These are phyloP conservation scores for Podotricha telesiphe DNA, from an alignment of 2,888 invertebrate genomes.

Conservation along the genomic window DNA sequence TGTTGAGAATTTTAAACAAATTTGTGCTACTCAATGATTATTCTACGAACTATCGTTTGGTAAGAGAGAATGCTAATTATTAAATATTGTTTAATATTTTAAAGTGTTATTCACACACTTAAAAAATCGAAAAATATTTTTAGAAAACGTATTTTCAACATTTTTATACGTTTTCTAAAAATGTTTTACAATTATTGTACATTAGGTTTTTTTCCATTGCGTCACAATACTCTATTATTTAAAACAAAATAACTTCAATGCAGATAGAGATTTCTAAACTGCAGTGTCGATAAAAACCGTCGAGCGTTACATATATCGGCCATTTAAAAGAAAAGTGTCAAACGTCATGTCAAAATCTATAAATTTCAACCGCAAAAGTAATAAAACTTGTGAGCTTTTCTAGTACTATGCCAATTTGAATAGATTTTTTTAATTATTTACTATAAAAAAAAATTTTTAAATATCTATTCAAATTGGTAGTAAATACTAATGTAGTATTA, in stretches of 20 bases:
- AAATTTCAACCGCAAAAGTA: conserved; percentile 5
- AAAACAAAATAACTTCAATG: background rate
- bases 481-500: too few relatives aligned
- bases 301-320: background rate
- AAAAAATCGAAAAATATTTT: too few relatives aligned
- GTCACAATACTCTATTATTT: background rate
- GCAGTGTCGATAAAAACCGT: background rate
- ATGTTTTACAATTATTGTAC: too few relatives aligned
- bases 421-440: too few relatives aligned
- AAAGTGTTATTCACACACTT: too few relatives aligned
- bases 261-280: conserved; percentile 3
- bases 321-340: conserved; percentile 9
- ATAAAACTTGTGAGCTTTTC: conserved; percentile 4
- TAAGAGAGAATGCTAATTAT: too few relatives aligned
- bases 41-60: too few relatives aligned
- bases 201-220: background rate
- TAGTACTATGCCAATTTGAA: background rate
- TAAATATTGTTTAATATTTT: too few relatives aligned
- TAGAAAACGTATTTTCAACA: too few relatives aligned
- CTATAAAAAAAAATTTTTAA: background rate
- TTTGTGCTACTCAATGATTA: too few relatives aligned
- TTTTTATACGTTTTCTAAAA: too few relatives aligned
- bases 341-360: conserved; percentile 10
- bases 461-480: background rate
- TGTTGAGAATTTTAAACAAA: too few relatives aligned